Conservation (phyloP, 1,140 invertebrate species). For the Dryas iulia region DNA sequence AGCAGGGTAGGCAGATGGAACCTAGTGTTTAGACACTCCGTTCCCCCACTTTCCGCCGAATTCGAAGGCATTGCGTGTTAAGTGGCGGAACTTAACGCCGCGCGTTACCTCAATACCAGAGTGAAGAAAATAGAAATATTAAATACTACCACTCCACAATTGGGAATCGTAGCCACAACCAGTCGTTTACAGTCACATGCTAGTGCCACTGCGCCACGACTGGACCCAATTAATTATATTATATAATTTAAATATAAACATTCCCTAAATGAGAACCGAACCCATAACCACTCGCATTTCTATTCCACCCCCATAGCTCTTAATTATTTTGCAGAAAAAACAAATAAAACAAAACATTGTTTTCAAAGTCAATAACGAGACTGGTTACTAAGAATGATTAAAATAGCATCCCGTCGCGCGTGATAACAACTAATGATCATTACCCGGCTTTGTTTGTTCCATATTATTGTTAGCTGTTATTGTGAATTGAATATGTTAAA, state of each 20-base stretch:
- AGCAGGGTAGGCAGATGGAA: neutral
- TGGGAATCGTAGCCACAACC: neutral
- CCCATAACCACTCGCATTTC: too few relatives aligned
- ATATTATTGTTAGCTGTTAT: constrained; percentile 30
- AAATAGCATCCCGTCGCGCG: constrained; percentile 36
- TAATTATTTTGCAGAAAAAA: neutral
- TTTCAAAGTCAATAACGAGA: constrained; percentile 13
- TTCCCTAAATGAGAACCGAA: too few relatives aligned
- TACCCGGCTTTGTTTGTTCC: constrained; percentile 39
- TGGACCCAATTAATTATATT: too few relatives aligned
- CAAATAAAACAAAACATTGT: neutral
- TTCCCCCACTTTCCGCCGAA: too few relatives aligned
- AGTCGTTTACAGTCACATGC: neutral
- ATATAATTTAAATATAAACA: too few relatives aligned
- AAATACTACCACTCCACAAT: too few relatives aligned
- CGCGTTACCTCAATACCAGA: too few relatives aligned
- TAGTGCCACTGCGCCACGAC: neutral
- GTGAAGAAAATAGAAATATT: too few relatives aligned
- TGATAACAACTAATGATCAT: constrained; percentile 47
- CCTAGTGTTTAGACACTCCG: neutral
- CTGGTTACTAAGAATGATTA: constrained; percentile 44
- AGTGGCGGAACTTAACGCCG: too few relatives aligned
- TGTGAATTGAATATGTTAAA: constrained; percentile 29
- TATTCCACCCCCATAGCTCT: too few relatives aligned
- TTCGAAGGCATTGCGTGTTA: too few relatives aligned